Conservation (phyloP, 2,888 invertebrate species). For the Strigamia maritima region DNA sequence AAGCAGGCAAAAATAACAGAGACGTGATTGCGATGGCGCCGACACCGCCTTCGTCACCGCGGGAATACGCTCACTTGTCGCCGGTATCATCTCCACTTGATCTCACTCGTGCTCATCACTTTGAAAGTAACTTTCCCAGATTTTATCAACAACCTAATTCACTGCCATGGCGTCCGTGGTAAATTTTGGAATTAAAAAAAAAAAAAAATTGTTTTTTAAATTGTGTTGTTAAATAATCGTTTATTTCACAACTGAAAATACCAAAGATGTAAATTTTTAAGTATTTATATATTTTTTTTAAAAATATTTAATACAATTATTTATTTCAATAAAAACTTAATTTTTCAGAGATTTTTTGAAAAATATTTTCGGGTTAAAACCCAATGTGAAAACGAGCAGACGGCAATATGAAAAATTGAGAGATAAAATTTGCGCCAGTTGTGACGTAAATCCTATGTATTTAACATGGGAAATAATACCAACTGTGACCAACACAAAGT, state of each 20-base stretch:
- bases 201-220: neutral
- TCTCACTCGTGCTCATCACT: constrained; percentile 9
- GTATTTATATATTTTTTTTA: neutral
- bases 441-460: too few relatives aligned
- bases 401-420: too few relatives aligned
- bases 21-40: neutral
- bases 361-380: too few relatives aligned
- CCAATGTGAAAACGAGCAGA: too few relatives aligned
- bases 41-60: constrained; percentile 28
- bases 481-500: too few relatives aligned
- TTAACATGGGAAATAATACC: too few relatives aligned
- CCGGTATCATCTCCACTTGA: constrained; percentile 10
- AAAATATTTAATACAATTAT: neutral
- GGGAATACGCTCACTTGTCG: neutral
- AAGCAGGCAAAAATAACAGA: neutral
- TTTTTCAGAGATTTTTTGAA: too few relatives aligned
- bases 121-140: neutral
- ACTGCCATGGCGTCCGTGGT: neutral
- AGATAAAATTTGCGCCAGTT: too few relatives aligned
- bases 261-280: constrained; percentile 27
- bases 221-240: neutral
- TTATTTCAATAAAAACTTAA: too few relatives aligned
- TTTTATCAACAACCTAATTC: neutral
- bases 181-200: neutral
- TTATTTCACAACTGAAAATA: constrained; percentile 16